A percentile compares a stretch with the other conserved stretches of the same genome.
Conservation (phyloP, 2,888 invertebrate species). For the Rhagonycha fulva region DNA sequence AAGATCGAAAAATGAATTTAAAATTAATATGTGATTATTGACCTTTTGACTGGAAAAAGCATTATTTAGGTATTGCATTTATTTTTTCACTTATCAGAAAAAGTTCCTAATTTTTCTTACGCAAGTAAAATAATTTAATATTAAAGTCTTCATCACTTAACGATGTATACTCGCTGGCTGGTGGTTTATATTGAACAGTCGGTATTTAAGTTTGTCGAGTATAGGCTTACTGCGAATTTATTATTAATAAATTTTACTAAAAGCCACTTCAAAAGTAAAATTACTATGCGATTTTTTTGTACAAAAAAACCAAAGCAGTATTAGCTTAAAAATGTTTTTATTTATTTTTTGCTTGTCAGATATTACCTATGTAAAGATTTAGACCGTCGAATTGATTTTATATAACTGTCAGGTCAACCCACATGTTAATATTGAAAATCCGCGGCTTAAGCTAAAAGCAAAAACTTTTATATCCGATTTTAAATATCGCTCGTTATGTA, state of each 20-base stretch:
- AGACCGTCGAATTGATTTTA: constrained; percentile 14
- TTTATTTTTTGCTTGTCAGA: background rate
- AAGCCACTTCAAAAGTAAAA: background rate
- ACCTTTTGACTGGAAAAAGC: too few species aligned
- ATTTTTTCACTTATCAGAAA: too few species aligned
- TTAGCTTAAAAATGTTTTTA: background rate
- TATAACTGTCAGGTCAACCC: constrained; percentile 18
- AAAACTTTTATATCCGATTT: constrained; percentile 18
- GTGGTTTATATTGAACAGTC: background rate
- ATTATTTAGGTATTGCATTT: too few species aligned
- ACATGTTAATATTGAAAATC: constrained; percentile 15
- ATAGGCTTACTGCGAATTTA: background rate
- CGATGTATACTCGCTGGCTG: too few species aligned
- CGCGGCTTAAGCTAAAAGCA: constrained; percentile 16
- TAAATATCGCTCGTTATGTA: constrained; percentile 13
- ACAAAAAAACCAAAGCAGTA: background rate
- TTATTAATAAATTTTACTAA: background rate
- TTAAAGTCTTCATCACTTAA: too few species aligned
- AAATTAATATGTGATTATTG: too few species aligned
- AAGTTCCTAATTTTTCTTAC: too few species aligned
- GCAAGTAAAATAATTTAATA: too few species aligned
- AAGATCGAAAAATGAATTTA: too few species aligned
- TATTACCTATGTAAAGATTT: background rate
- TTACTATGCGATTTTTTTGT: background rate
- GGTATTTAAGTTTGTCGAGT: background rate